Base-by-base conservation (phyloP, 1,140 invertebrate genomes). In the Telenomus remus region DNA sequence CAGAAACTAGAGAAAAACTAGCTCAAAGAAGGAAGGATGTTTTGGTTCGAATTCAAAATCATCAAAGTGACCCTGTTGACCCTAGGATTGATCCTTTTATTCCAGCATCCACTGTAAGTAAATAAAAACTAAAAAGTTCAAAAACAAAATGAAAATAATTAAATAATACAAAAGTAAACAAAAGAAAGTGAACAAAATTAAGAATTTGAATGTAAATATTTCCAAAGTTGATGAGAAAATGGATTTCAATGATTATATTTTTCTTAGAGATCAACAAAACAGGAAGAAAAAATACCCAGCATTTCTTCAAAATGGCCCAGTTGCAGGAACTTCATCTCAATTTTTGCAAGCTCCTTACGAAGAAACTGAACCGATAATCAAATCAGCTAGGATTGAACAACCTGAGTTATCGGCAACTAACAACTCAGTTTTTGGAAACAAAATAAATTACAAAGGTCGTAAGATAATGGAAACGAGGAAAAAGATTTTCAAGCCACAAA, bases 1-100 rank as follows among this genome's bases (percentile, higher is more conserved):
- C 90, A 0, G 95, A 98, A 87, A 93, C 93, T 2, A 89, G 90
- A 83, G 81, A 89, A 27, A 98, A 98, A 86, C 82, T 98, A 10
- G 61, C 89, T 4, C 91, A 94, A 80, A 86, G 96, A 55, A 87
- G 89, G 46, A 91, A 85, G 63, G 93, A 93, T 85, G 89, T 95
- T 27, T 35, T 9, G 0, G 55, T 60, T 4, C 50, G 78, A 47
- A 71, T 79, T 27, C 33, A 79, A 48, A 68, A 57, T 14, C 80
- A 84, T 64, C 71, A 79, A 39, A 59, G 76, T 39, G 85, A 87
- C 73, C 57, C 66, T 0, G 55, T 39, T 7, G 79, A 83, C 65
- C 77, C 72, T 15, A 54, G 66, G 59, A 60, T 61, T 8, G 80
- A 85, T 35, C 70, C 75, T 56, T 86, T 85, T 78, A 44, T 82